Conservation (phyloP, 2,113 vertebrate genomes). For the Verasper variegatus region DNA sequence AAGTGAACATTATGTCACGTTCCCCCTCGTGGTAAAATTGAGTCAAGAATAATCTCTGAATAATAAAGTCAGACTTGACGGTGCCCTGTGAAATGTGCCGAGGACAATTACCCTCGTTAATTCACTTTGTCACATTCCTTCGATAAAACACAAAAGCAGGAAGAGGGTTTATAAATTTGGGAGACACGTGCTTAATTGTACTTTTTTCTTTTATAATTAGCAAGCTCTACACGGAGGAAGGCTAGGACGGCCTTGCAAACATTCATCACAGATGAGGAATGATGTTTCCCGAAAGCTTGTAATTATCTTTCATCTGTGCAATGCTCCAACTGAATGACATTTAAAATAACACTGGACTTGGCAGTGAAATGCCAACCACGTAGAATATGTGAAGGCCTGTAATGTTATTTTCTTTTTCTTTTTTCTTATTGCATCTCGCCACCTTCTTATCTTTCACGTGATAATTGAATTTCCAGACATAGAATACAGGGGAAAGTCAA, state of each 20-base stretch:
- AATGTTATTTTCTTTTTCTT: conserved; percentile 30
- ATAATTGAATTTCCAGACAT: conserved; percentile 66
- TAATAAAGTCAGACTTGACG: conserved; percentile 28
- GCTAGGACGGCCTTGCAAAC: conserved; percentile 3
- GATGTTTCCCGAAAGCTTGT: conserved; percentile 9
- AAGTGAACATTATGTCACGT: conserved; percentile 21
- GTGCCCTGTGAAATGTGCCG: conserved; percentile 37
- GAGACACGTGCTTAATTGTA: conserved; percentile 4
- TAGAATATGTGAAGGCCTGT: conserved; percentile 1
- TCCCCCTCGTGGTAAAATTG: conserved; percentile 14
- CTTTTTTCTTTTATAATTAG: conserved; percentile 8
- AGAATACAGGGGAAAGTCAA: conserved; percentile 49
- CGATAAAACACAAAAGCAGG: conserved; percentile 17
- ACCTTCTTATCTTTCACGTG: conserved; percentile 51
- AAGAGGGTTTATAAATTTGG: conserved; percentile 27
- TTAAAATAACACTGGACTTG: background rate
- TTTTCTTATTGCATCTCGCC: background rate
- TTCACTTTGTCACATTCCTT: background rate
- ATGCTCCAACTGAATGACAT: background rate
- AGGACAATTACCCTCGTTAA: conserved; percentile 42
- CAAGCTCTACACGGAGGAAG: conserved; percentile 7
- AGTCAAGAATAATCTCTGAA: conserved; percentile 11
- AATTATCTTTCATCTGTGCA: conserved; percentile 7
- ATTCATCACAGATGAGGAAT: conserved; percentile 1
- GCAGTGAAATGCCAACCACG: conserved; percentile 19